Base-by-base conservation (phyloP, 2,888 invertebrate genomes). In the Strigamia maritima region DNA sequence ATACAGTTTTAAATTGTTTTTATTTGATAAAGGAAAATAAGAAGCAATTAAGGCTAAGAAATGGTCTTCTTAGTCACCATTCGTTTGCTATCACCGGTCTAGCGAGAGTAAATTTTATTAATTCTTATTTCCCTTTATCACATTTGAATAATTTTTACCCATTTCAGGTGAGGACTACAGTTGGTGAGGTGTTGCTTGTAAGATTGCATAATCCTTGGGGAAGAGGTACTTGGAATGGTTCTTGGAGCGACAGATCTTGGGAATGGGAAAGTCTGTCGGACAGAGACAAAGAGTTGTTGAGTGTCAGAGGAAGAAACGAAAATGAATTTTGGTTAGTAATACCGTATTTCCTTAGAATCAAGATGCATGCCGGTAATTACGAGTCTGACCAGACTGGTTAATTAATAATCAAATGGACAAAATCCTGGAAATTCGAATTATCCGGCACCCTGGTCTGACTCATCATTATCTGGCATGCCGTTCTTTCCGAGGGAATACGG, bases 81-180 rank as follows among this genome's bases (percentile, higher is more conserved):
- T 90, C 92, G 1, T 92, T 92, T 85, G 90, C 90, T 83, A 90
- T 92, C 78, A 90, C 91, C 7, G 92, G 91, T n/a, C 86, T 92
- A 84, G 91, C 91, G 77, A 87, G 91, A 81, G 92, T 91, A 76
- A 10, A 75, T 49, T 75, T 60, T 28, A 26, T 76, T 16, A 7
- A n/a, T 19, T 49, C 3, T 8, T 19, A 14, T 14, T 10, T 70
- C 2, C 7, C 12, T 70, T 14, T 24, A 8, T 26, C n/a, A n/a
- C n/a, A 24, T 74, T 22, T 16, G 14, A 4, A 16, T 74, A 24
- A 8, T 70, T 70, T 70, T 26, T 31, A 16, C n/a, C n/a, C 38
- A 19, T 44, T 76, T 77, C 40, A 83, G 83, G 82, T 83, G 19
- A 79, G 81, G 0, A 81, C 81, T 14, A 79, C 80, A 70, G 80